Percentiles rank a stretch among this genome's conserved stretches.
Evolutionary conservation across 30 jellyfish, hydroid and myxozoan species (phyloP).

Genomic region (Rhopilema esculentum): DNA sequence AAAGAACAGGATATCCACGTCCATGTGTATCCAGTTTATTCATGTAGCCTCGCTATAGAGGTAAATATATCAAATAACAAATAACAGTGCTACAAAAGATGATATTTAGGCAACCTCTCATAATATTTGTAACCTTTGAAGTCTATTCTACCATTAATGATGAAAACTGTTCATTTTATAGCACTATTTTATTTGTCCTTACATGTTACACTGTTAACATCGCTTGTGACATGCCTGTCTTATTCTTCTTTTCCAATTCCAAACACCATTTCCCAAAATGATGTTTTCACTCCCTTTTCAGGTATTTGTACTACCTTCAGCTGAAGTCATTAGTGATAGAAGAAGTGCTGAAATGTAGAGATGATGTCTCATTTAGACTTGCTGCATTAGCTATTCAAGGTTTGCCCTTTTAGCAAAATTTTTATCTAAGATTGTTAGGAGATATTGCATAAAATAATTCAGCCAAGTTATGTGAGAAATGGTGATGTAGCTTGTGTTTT

Average conservation of each 20-base stretch:
- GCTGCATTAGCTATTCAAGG: constrained; percentile 97
- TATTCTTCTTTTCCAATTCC: not conserved
- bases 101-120: not conserved
- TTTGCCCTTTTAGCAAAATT: not conserved
- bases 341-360: constrained; percentile 79
- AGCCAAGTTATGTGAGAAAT: too few relatives aligned
- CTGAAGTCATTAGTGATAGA: constrained; percentile 61
- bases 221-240: not conserved
- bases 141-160: too few relatives aligned
- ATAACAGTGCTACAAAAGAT: too few relatives aligned
- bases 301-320: constrained; percentile 87
- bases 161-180: not conserved
- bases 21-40: too few relatives aligned
- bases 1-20: too few relatives aligned
- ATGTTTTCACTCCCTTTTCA: not conserved
- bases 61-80: too few relatives aligned
- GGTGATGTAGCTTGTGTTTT: too few relatives aligned
- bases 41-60: too few relatives aligned
- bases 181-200: too few relatives aligned
- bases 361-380: constrained; percentile 78
- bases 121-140: not conserved
- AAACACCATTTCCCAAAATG: not conserved
- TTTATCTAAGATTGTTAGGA: not conserved
- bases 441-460: not conserved
- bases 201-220: too few relatives aligned